Evolutionary conservation across 2,797 vertebrate genomes (phyloP), one percentile per base, ranked within the genome.

Genomic region (Rhinoraja longicauda): DNA sequence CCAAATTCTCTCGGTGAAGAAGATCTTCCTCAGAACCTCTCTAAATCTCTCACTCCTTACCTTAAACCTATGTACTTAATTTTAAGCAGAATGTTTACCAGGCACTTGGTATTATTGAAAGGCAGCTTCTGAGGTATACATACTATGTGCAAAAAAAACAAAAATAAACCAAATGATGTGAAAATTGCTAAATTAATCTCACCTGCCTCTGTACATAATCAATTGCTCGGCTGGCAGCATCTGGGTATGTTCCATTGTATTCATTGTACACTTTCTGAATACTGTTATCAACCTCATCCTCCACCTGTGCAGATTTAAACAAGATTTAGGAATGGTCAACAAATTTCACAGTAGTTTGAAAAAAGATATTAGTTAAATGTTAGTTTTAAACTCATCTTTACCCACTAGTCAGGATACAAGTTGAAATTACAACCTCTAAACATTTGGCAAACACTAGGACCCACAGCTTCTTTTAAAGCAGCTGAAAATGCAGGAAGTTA

Each of bases 201-300:
- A 99, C 98, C 98, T 99, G 99, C 94, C 97, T 98, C 96, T 99
- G 99, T 94, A 99, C 98, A 91, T 99, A 99, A 95, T 99, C 99
- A 93, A 99, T 99, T 57, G 98, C 98, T 4, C 98, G 98, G 94
- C 98, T 99, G 13, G 98, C 98, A 82, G 98, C 98, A 29, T 99
- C 98, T 0, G 97, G 97, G 94, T 97, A 98, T 90, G 98, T 98
- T 90, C 98, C 98, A 0, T 98, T 99, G 96, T 99, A 99, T 79
- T 98, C 95, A 62, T 98, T 97, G 94, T 99, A 99, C 1, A 99
- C 98, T 94, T 98, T 99, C 94, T 94, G 97, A 94, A 99, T 99
- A 94, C 98, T 98, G 95, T 96, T 97, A 96, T 99, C 97, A 93
- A 99, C 99, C 95, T 99, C 97, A 93, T 98, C 96, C 95, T 99